These are phyloP conservation scores for Orthosia incerta DNA, from an alignment of 2,888 invertebrate genomes.

Conservation along the genomic window DNA sequence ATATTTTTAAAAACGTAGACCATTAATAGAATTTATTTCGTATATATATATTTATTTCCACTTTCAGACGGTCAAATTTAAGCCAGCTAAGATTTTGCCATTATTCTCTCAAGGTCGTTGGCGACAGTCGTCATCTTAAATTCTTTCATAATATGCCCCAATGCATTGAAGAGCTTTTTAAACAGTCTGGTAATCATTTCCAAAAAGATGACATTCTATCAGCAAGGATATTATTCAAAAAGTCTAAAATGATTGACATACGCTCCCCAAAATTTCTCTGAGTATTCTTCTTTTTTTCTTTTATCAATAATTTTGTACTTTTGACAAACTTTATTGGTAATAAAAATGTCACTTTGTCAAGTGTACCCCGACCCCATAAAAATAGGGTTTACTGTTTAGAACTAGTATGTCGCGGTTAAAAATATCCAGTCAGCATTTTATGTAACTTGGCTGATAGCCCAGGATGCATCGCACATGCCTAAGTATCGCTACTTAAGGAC, in stretches of 20 bases:
- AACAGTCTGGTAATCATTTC: neutral
- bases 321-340: neutral
- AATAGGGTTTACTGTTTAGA: neutral
- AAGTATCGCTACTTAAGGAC: slow-evolving; percentile 25
- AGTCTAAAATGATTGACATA: too few relatives aligned
- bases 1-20: too few relatives aligned
- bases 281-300: too few relatives aligned
- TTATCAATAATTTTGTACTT: neutral
- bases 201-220: too few relatives aligned
- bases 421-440: slow-evolving; percentile 23
- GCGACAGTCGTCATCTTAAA: too few relatives aligned
- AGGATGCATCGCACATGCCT: slow-evolving; percentile 32
- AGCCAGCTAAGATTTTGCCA: too few relatives aligned
- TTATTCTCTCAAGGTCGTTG: too few relatives aligned
- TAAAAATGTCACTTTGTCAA: neutral
- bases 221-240: too few relatives aligned
- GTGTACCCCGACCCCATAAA: neutral
- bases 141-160: neutral
- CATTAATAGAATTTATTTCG: too few relatives aligned
- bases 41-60: too few relatives aligned
- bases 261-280: neutral
- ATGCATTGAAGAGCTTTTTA: neutral
- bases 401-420: neutral
- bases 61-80: too few relatives aligned
- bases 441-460: slow-evolving; percentile 31